Percentiles rank a stretch among this genome's conserved stretches.
Evolutionary conservation across 2,797 vertebrate species (phyloP).

Genomic region (Rhabdomys pumilio): DNA sequence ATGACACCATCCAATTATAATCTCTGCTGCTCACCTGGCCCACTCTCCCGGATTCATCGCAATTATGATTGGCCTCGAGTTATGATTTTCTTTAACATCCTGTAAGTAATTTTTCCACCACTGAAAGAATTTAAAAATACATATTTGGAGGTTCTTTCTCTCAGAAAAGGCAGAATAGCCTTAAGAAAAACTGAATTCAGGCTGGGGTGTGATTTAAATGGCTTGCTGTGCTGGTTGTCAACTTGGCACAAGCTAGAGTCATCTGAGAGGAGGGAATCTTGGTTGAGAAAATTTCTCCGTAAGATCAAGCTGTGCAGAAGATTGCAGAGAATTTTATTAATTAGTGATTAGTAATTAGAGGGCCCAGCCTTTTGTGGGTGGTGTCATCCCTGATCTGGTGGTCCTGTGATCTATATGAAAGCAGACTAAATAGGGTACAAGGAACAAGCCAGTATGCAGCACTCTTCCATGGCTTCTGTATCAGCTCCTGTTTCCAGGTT

Average conservation of each 20-base stretch:
- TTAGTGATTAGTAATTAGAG: neutral
- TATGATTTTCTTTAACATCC: neutral
- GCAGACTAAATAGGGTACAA: neutral
- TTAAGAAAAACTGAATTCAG: neutral
- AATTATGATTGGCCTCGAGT: neutral
- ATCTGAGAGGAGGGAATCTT: neutral
- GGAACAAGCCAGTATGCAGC: neutral
- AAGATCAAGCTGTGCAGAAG: neutral
- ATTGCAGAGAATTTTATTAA: neutral
- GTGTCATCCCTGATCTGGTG: neutral
- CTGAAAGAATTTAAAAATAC: neutral
- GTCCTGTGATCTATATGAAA: neutral
- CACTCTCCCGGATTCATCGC: slow-evolving; percentile 1
- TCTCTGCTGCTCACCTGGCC: neutral
- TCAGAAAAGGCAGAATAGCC: neutral
- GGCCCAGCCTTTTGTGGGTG: neutral
- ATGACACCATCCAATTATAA: neutral
- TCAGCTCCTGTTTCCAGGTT: neutral
- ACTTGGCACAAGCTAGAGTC: neutral
- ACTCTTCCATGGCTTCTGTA: neutral
- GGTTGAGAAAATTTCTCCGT: neutral
- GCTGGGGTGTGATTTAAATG: neutral
- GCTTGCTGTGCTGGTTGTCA: neutral
- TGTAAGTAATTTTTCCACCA: neutral
- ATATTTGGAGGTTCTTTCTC: neutral